phyloP scores from a whole-genome alignment of 2,113 vertebrate genomes.

The Eleginops maclovinus region DNA sequence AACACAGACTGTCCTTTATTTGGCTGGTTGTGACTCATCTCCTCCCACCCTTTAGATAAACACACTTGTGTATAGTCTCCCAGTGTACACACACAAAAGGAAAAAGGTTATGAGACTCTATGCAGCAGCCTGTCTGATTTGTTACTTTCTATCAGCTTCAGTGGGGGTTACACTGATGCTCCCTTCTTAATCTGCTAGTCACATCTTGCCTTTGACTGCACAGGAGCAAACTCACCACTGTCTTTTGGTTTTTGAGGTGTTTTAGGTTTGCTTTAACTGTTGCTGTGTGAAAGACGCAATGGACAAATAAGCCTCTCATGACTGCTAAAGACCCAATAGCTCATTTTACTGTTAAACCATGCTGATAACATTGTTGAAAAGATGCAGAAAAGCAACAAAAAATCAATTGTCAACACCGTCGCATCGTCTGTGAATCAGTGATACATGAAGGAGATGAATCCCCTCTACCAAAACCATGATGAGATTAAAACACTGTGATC shows the following conservation, averaged over 20 bases:
- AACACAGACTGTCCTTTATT: slow-evolving; percentile 44
- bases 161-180: background rate
- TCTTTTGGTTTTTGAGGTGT: background rate
- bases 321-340: background rate
- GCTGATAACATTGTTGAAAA: background rate
- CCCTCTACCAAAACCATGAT: slow-evolving; percentile 1
- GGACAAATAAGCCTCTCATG: background rate
- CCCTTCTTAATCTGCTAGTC: background rate
- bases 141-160: slow-evolving; percentile 19
- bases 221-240: background rate
- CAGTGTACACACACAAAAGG: slow-evolving; percentile 1
- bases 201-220: slow-evolving; percentile 10
- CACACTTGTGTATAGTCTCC: slow-evolving; percentile 50
- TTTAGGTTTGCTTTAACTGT: background rate
- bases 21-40: slow-evolving; percentile 65
- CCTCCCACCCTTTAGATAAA: slow-evolving; percentile 65
- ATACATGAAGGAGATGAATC: slow-evolving; percentile 2
- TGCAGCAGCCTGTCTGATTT: slow-evolving; percentile 13
- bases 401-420: background rate
- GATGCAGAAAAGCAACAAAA: background rate
- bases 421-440: background rate
- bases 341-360: background rate
- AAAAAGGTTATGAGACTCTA: slow-evolving; percentile 39
- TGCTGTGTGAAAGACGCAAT: background rate
- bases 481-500: slow-evolving; percentile 32